Conservation (phyloP, 1,140 invertebrate species). For the Philopotamus ludificatus region DNA sequence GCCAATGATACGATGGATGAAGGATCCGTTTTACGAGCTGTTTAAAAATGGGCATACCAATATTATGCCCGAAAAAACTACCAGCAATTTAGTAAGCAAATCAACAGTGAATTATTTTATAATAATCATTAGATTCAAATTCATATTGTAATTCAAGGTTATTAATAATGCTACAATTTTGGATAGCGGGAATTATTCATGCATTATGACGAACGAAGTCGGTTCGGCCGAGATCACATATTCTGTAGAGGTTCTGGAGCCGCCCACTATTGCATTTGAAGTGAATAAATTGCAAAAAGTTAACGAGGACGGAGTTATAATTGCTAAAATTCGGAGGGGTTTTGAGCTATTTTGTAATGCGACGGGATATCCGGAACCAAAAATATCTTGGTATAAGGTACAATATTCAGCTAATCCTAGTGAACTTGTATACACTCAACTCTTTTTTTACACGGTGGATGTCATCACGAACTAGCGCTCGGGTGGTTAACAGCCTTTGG, state of each 20-base stretch:
- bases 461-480: no score
- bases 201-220: slow-evolving; percentile 51
- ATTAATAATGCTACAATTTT: slow-evolving; percentile 47
- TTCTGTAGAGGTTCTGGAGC: slow-evolving; percentile 45
- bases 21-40: slow-evolving; percentile 49
- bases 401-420: background rate
- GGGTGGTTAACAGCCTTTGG: no score
- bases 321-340: slow-evolving; percentile 47
- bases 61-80: slow-evolving; percentile 37
- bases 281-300: slow-evolving; percentile 29
- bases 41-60: no score
- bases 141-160: slow-evolving; percentile 41
- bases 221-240: slow-evolving; percentile 48
- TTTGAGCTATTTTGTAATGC: slow-evolving; percentile 50
- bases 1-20: slow-evolving; percentile 49
- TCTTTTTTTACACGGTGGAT: no score
- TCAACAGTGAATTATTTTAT: no score
- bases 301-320: slow-evolving; percentile 27
- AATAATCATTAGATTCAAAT: no score
- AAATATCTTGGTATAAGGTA: slow-evolving; percentile 53
- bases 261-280: slow-evolving; percentile 44
- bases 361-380: slow-evolving; percentile 48
- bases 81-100: no score
- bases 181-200: slow-evolving; percentile 52
- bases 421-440: no score